Conservation (phyloP, 2,113 vertebrate species). For the Pedetes capensis region DNA sequence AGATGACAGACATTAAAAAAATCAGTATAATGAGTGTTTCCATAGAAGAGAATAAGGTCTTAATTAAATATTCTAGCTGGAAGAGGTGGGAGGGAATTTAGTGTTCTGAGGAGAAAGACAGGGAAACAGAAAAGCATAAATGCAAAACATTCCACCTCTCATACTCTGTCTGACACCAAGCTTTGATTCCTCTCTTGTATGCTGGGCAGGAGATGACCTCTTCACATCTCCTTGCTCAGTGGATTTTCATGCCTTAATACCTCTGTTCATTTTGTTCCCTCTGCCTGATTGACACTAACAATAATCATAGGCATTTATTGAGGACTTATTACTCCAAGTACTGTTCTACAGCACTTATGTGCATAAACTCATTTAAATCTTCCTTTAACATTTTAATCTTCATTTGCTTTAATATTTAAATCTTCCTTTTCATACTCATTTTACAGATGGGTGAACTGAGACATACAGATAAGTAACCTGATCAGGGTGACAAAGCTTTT, state of each 20-base stretch:
- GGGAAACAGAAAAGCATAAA: background rate
- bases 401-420: too few relatives aligned
- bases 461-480: background rate
- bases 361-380: background rate
- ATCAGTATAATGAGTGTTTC: background rate
- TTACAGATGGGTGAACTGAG: background rate
- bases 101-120: background rate
- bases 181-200: background rate
- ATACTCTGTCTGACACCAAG: background rate
- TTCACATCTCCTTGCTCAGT: background rate
- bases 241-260: background rate
- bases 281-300: background rate
- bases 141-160: background rate
- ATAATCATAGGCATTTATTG: background rate
- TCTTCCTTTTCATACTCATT: background rate
- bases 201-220: background rate
- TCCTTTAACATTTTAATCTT: too few relatives aligned
- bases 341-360: background rate
- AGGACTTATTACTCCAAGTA: background rate
- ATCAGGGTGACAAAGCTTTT: background rate
- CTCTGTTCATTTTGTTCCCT: background rate
- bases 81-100: background rate
- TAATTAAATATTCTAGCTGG: background rate
- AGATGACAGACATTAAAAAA: background rate
- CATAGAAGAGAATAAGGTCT: background rate